A percentile compares a stretch with the other conserved stretches of the same genome.
Conservation (phyloP, 2,113 vertebrate species). For the Cavia aperea region DNA sequence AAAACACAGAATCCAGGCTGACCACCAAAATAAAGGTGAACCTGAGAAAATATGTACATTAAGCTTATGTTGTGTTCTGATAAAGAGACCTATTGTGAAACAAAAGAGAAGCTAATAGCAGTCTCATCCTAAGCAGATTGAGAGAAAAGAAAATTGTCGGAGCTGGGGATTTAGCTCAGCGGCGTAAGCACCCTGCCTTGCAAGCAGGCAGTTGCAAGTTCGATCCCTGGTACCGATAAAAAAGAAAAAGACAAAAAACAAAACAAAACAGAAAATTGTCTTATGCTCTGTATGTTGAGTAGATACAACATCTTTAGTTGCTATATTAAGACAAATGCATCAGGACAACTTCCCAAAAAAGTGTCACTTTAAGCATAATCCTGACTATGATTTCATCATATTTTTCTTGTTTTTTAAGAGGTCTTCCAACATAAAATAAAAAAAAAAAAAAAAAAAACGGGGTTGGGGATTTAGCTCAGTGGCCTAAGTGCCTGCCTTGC, state of each 20-base stretch:
- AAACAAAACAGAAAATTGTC: not conserved
- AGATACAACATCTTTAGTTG: conserved; percentile 15
- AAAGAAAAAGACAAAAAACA: too few relatives aligned
- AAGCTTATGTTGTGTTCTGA: not conserved
- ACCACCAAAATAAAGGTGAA: conserved; percentile 11
- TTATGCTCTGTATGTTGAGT: not conserved
- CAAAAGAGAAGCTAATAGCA: not conserved
- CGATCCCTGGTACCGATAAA: too few relatives aligned
- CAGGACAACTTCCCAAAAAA: not conserved
- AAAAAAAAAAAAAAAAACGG: not conserved
- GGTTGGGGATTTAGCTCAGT: too few relatives aligned
- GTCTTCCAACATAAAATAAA: not conserved
- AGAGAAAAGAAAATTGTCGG: not conserved
- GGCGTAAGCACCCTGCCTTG: too few relatives aligned
- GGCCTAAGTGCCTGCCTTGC: too few relatives aligned
- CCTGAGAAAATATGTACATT: not conserved
- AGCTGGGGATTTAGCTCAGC: too few relatives aligned
- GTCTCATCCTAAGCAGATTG: not conserved
- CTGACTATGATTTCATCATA: not conserved
- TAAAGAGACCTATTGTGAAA: not conserved
- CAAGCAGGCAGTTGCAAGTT: too few relatives aligned
- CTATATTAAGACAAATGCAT: not conserved
- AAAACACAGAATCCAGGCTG: conserved; percentile 22
- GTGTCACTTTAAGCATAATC: not conserved
- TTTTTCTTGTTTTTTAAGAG: conserved; percentile 1